These are phyloP conservation scores for Delphinus delphis DNA, from an alignment of 2,113 vertebrate genomes.

Conservation along the genomic window DNA sequence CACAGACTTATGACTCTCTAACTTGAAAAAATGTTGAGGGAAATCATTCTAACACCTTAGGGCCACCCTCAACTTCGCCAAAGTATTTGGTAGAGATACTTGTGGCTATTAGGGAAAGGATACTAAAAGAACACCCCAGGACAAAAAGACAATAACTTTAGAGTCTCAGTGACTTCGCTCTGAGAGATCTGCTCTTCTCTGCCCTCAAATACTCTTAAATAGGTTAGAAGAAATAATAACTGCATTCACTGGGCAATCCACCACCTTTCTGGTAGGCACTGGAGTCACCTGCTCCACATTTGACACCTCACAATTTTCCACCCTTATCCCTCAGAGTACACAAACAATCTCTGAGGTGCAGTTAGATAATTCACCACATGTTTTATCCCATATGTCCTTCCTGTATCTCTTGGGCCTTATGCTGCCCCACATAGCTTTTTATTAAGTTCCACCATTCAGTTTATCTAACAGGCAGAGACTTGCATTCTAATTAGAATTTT, in stretches of 20 bases:
- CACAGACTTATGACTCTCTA: neutral
- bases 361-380: neutral
- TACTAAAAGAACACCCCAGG: neutral
- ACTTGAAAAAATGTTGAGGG: neutral
- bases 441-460: neutral
- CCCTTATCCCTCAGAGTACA: neutral
- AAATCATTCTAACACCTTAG: neutral
- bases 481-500: neutral
- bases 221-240: neutral
- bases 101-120: neutral
- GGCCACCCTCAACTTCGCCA: neutral
- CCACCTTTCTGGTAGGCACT: neutral
- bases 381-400: neutral
- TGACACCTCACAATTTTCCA: neutral
- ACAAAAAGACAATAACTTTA: neutral
- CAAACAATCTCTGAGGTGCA: neutral
- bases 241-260: neutral
- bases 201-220: neutral
- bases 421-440: neutral
- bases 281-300: neutral
- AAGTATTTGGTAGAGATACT: neutral
- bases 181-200: neutral
- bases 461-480: neutral
- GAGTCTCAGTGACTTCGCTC: neutral
- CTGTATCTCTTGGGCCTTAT: too few species aligned